Conservation (phyloP, 2,113 vertebrate species). For the Hydrolagus affinis region DNA sequence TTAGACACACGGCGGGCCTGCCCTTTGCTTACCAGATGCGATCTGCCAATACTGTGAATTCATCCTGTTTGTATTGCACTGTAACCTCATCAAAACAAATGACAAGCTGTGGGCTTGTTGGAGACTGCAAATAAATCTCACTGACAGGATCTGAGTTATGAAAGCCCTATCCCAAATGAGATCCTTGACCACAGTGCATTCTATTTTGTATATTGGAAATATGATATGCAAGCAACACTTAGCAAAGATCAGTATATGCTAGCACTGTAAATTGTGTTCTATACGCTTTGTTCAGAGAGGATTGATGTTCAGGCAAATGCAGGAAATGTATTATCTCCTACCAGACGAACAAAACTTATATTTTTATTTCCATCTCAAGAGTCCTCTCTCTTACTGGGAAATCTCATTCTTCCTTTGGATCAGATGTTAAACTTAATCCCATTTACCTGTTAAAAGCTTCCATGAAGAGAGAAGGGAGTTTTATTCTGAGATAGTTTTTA, state of each 20-base stretch:
- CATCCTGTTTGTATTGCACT: background rate
- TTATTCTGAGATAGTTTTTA: no score
- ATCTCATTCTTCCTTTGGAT: no score
- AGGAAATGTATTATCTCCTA: conserved; percentile 5
- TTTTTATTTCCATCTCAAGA: no score
- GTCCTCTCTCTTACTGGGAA: no score
- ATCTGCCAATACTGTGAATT: conserved; percentile 9
- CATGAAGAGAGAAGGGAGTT: no score
- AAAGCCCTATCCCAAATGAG: background rate
- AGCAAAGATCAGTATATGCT: background rate
- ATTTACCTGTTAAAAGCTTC: no score
- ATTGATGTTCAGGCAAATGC: background rate
- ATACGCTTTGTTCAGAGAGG: background rate
- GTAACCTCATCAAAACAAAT: conserved; percentile 14
- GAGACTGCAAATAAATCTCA: conserved; percentile 22
- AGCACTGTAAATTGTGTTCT: conserved; percentile 7
- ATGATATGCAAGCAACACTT: background rate
- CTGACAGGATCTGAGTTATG: conserved; percentile 14
- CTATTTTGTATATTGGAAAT: conserved; percentile 20
- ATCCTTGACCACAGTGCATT: no score
- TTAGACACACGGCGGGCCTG: background rate
- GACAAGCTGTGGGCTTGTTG: no score
- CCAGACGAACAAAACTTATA: background rate
- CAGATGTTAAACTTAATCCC: no score
- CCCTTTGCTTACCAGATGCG: background rate